These are phyloP conservation scores for Steinernema scapterisci DNA, from an alignment of 2,888 invertebrate species.

Conservation along the genomic window DNA sequence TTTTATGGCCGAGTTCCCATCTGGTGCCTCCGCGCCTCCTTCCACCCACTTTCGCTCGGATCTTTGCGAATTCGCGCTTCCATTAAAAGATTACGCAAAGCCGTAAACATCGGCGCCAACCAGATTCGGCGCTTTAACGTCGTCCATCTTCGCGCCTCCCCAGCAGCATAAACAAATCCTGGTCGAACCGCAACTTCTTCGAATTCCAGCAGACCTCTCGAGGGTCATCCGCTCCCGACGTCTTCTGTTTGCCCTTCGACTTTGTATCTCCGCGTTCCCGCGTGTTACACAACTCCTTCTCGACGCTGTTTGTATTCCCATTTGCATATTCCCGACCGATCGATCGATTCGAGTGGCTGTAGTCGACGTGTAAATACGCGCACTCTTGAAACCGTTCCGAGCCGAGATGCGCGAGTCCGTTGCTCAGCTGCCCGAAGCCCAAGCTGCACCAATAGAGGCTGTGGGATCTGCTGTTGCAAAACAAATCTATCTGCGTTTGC, in stretches of 20 bases:
- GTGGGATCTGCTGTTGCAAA: constrained; percentile 4
- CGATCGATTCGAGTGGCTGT: neutral
- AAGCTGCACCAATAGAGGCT: constrained; percentile 5
- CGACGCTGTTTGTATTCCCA: constrained; percentile 7
- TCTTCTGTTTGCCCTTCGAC: constrained; percentile 24
- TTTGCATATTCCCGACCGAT: constrained; percentile 28
- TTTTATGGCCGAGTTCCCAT: neutral
- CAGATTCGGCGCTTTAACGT: neutral
- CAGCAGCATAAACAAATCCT: constrained; percentile 2
- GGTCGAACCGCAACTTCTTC: neutral
- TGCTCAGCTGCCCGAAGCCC: neutral
- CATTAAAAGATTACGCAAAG: constrained; percentile 6
- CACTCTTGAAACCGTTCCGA: neutral
- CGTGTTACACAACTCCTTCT: constrained; percentile 24
- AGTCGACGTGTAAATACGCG: constrained; percentile 2
- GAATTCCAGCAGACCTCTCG: constrained; percentile 13
- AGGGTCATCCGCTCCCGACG: neutral
- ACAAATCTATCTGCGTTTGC: neutral
- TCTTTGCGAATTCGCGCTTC: neutral
- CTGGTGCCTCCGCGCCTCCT: neutral
- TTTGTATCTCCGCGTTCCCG: constrained; percentile 7
- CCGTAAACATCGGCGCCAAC: constrained; percentile 3
- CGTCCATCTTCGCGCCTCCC: neutral
- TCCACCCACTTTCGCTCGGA: neutral
- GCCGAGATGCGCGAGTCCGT: neutral